Evolutionary conservation across 2,797 vertebrate species (phyloP).

Genomic region (Enteromius radiatus): DNA sequence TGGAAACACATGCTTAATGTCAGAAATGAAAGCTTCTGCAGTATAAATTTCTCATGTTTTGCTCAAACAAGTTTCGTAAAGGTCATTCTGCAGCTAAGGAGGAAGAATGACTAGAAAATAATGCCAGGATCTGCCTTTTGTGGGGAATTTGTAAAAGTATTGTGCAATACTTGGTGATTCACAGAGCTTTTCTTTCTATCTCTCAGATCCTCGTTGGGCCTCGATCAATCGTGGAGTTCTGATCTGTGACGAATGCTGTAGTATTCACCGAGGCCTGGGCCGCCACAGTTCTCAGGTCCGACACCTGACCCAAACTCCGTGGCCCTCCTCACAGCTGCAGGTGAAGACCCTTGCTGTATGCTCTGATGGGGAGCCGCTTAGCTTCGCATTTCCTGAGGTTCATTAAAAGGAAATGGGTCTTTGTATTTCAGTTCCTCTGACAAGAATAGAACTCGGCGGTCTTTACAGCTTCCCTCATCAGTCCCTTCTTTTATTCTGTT

Average conservation of each 20-base stretch:
- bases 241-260: conserved; percentile 97
- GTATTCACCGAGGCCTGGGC: conserved; percentile 94
- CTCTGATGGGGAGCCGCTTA: not conserved
- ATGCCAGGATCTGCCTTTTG: not conserved
- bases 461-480: not conserved
- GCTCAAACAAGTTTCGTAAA: not conserved
- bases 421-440: conserved; percentile 57
- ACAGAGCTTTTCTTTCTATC: not conserved
- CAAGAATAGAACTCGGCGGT: conserved; percentile 33
- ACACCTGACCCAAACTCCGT: conserved; percentile 90
- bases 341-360: conserved; percentile 69
- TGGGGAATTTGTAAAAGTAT: not conserved
- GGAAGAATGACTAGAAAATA: not conserved
- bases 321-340: conserved; percentile 94
- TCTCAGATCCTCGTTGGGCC: conserved; percentile 92
- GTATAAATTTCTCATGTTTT: not conserved
- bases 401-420: conserved; percentile 51
- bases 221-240: conserved; percentile 95
- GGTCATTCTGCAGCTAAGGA: not conserved
- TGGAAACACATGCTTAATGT: not conserved
- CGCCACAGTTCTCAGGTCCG: conserved; percentile 97
- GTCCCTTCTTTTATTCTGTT: not conserved
- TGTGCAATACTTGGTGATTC: not conserved
- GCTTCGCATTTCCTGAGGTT: conserved; percentile 4
- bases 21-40: not conserved